Base-by-base conservation (phyloP, 2,888 invertebrate genomes). In the Plebejus anna region DNA sequence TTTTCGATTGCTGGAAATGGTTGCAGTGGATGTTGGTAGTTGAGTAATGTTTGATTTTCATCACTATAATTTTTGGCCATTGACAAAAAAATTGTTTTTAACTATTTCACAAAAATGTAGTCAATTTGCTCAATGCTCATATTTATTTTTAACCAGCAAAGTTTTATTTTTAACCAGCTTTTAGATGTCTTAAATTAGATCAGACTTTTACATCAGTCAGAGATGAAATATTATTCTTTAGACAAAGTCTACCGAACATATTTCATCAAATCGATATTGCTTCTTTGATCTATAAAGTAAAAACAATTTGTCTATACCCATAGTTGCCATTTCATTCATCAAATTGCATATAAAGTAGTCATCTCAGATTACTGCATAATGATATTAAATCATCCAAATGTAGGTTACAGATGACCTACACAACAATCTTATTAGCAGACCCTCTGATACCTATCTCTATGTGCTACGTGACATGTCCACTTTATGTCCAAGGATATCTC, bases 401-500 rank as follows among this genome's bases (percentile, higher is more conserved):
- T 13, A 32, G 66, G 66, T 22, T 7, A 66, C 66, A 32, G 66
- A 66, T 32, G 32, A 66, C 61, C 22, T 28, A 61, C 13, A 66
- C 13, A 36, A 66, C 32, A 66, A 61, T 32, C 66, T 66, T 13
- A 66, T 36, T 66, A 66, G 28, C 28, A 32, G 66, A 13, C 13
- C 22, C 66, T 22, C 22, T 36, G 66, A 66, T 66, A 66, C 32
- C 32, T 36, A 66, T 66, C 66, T 66, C 66, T 66, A 66, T 66
- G 28, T 16, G 16, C 32, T 66, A 66, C 66, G 66, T 66, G 66
- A 66, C 66, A 32, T 66, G 66, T 13, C 66, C 36, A 11, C 22
- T 32, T 47, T 32, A 73, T 11, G n/a, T 71, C 42, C 51, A 73
- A 55, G 51, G 73, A 73, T 55, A 32, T 72, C 72, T 72, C 28